Conservation (phyloP, 2,888 invertebrate species). For the Unio delphinus region DNA sequence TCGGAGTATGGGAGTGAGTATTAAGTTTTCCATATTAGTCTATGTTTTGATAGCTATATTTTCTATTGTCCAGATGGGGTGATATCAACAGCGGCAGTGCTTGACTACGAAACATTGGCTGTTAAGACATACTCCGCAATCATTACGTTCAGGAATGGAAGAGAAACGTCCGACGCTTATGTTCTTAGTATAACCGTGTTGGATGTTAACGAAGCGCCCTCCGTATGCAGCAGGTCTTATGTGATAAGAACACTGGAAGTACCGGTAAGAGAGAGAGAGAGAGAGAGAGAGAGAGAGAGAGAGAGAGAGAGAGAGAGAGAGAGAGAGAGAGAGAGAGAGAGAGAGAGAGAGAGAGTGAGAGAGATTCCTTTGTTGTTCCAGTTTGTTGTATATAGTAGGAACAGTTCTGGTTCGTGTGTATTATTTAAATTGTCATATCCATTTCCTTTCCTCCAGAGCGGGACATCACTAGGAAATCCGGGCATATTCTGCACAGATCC, state of each 20-base stretch:
- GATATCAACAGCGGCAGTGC: constrained; percentile 9
- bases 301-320: constrained; percentile 1
- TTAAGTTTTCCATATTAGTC: background rate
- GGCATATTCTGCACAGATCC: constrained; percentile 23
- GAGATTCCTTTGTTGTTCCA: background rate
- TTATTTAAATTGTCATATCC: background rate
- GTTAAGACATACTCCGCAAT: constrained; percentile 5
- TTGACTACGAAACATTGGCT: constrained; percentile 19
- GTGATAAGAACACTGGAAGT: constrained; percentile 20
- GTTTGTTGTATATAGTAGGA: constrained; percentile 7
- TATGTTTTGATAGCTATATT: background rate
- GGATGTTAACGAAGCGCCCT: constrained; percentile 29
- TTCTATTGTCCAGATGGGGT: constrained; percentile 13
- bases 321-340: constrained; percentile 12
- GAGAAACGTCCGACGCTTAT: constrained; percentile 18
- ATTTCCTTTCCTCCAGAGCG: constrained; percentile 7
- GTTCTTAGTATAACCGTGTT: constrained; percentile 17
- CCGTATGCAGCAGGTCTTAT: constrained; percentile 9
- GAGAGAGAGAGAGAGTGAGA: constrained; percentile 13
- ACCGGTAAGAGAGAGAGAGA: constrained; percentile 12
- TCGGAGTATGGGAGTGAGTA: background rate
- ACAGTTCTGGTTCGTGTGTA: background rate
- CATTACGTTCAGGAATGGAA: constrained; percentile 25
- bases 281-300: constrained; percentile 1
- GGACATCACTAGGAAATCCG: constrained; percentile 15